Conservation (phyloP, 1,140 invertebrate genomes). For the Theocolax elegans region DNA sequence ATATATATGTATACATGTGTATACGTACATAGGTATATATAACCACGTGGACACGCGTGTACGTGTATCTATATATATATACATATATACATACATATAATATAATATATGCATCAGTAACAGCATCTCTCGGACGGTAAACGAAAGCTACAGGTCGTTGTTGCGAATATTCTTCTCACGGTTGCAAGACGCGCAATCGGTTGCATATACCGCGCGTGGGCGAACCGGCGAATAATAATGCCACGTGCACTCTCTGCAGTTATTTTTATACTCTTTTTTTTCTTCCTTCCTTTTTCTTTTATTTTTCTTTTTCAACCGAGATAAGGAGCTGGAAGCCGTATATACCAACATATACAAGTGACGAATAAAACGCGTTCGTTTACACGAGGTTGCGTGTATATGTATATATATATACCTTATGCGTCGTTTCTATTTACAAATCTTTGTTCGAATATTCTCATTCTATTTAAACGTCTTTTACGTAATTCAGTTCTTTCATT, state of each 20-base stretch:
- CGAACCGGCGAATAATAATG: constrained; percentile 55
- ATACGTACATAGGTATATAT: not conserved
- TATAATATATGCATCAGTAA: too few species aligned
- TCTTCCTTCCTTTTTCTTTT: constrained; percentile 23
- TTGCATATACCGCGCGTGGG: constrained; percentile 48
- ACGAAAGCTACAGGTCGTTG: too few species aligned
- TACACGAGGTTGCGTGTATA: too few species aligned
- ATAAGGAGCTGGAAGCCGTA: too few species aligned
- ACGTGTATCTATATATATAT: not conserved
- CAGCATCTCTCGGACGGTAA: too few species aligned
- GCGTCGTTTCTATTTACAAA: too few species aligned
- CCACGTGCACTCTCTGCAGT: constrained; percentile 16
- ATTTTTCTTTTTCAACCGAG: not conserved
- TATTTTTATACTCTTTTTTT: not conserved
- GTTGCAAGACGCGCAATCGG: constrained; percentile 47
- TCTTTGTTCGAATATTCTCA: not conserved
- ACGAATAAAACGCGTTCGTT: not conserved
- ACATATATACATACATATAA: too few species aligned
- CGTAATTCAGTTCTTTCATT: too few species aligned
- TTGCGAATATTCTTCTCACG: constrained; percentile 52
- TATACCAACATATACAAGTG: constrained; percentile 28
- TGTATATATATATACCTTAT: too few species aligned
- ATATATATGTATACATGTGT: too few species aligned
- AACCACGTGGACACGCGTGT: not conserved
- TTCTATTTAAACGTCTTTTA: not conserved